phyloP scores from a whole-genome alignment of 2,797 vertebrate species.

The Bothrops alternatus region DNA sequence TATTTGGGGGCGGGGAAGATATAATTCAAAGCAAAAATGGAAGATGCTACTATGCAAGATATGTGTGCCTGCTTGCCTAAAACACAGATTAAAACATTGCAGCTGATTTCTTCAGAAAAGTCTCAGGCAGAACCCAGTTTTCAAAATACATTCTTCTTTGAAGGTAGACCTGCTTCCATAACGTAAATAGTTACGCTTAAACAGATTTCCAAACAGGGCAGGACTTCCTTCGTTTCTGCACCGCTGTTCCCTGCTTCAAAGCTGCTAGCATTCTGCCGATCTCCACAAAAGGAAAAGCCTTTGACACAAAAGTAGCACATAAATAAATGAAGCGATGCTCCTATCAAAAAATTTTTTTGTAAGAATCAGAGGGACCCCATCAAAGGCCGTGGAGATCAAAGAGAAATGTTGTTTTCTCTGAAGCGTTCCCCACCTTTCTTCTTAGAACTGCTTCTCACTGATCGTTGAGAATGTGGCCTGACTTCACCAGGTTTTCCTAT shows the following conservation, averaged over 20 bases:
- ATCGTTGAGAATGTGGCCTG: neutral
- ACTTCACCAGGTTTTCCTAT: neutral
- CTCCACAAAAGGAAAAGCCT: slow-evolving; percentile 5
- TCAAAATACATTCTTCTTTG: neutral
- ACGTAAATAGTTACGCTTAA: neutral
- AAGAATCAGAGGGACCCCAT: slow-evolving; percentile 24
- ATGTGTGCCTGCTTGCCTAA: too few species aligned
- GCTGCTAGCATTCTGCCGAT: neutral
- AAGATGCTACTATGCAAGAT: too few species aligned
- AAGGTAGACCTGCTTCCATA: neutral
- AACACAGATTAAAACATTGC: neutral
- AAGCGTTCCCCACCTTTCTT: neutral
- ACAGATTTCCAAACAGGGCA: neutral
- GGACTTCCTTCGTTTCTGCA: neutral
- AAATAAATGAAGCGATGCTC: slow-evolving; percentile 32
- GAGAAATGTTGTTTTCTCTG: slow-evolving; percentile 9
- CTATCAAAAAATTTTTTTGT: slow-evolving; percentile 11
- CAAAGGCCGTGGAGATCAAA: slow-evolving; percentile 28
- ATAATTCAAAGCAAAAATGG: neutral
- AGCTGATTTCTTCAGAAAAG: neutral
- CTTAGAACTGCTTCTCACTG: slow-evolving; percentile 18
- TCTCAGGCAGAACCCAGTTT: neutral
- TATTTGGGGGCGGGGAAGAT: neutral
- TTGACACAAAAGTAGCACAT: slow-evolving; percentile 27
- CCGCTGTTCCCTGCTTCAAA: neutral